Percentiles rank a stretch among this genome's conserved stretches.
Evolutionary conservation across 2,888 invertebrate species (phyloP).

Genomic region (Allolobophora icterica): DNA sequence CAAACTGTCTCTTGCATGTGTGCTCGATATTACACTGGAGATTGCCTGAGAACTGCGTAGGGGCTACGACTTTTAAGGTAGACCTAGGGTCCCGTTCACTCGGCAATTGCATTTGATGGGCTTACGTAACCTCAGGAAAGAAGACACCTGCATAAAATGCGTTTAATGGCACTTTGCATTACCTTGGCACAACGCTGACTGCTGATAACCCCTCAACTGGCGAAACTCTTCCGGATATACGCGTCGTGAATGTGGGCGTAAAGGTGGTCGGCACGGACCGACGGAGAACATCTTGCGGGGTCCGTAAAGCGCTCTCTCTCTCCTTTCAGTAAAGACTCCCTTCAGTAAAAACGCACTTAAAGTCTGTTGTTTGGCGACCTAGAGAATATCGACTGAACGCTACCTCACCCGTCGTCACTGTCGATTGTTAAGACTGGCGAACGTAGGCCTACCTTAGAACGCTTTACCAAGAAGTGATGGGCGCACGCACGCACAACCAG

Average conservation of each 20-base stretch:
- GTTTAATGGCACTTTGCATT: no score
- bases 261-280: not conserved
- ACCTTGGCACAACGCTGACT: not conserved
- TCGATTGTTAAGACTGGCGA: not conserved
- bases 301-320: not conserved
- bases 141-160: not conserved
- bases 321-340: not conserved
- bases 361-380: not conserved
- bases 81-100: not conserved
- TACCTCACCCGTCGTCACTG: not conserved
- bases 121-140: not conserved
- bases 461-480: conserved; percentile 14
- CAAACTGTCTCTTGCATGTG: not conserved
- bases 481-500: not conserved
- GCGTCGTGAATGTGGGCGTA: not conserved
- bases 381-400: not conserved
- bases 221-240: not conserved
- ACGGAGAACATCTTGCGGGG: not conserved
- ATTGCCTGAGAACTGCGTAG: not conserved
- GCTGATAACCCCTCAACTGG: not conserved
- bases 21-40: not conserved
- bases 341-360: not conserved
- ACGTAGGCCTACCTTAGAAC: not conserved
- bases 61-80: not conserved
- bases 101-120: not conserved